Base-by-base conservation (phyloP, 1,140 invertebrate genomes). In the Heliconius himera region DNA sequence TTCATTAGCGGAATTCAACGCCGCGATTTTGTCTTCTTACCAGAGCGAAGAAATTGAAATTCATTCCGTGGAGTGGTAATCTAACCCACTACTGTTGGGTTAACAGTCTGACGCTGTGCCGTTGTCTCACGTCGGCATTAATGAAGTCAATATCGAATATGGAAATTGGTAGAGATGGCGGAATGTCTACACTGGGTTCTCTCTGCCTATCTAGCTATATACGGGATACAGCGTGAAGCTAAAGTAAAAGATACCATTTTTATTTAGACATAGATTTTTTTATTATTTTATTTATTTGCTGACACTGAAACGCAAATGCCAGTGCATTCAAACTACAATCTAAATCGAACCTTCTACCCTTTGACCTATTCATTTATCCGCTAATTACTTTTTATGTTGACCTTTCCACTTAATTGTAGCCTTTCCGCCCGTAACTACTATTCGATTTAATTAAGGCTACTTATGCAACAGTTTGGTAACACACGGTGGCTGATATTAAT, bases 401-500 rank as follows among this genome's bases (percentile, higher is more conserved):
- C 60, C 60, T 66, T 26, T 66, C 0, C 11, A 16, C 3, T n/a
- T 66, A 66, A 66, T 29, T 29, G 60, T 29, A 29, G 60, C 26
- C 60, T 66, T 66, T 66, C 26, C 11, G 9, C 26, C 5, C 26
- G 26, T 66, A 66, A 66, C n/a, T 66, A 66, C 26, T 66, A 66
- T 29, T 66, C 26, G 3, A 66, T 26, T 66, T 66, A 66, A 66
- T 66, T 66, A 66, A 66, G 22, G 60, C 26, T 26, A 66, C 11
- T 66, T 51, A 29, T 66, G 60, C 60, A 66, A 66, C 60, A 29
- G 22, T 66, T 66, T 29, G 22, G 60, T 66, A 66, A 66, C 60
- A 66, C 9, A 3, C 22, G 26, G 60, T 66, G 60, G 60, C 60
- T 66, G 5, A 29, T 66, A 18, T 66, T 66, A 66, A 66, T 66